Evolutionary conservation across 2,113 vertebrate species (phyloP).

Genomic region (Nestor notabilis): DNA sequence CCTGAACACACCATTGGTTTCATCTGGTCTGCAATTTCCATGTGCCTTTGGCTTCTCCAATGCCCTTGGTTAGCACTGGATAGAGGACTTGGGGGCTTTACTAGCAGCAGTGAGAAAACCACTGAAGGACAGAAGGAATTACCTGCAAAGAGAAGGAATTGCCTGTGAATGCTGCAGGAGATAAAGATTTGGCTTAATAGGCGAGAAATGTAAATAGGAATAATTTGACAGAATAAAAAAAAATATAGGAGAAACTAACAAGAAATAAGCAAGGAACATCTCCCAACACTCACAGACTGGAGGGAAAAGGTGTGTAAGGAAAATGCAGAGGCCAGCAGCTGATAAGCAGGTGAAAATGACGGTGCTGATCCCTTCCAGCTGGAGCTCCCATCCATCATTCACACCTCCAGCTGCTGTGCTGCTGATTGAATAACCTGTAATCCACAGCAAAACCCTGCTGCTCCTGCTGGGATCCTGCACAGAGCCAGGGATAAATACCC

Average conservation of each 20-base stretch:
- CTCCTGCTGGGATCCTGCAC: background rate
- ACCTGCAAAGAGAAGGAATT: background rate
- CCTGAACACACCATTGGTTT: background rate
- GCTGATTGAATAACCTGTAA: background rate
- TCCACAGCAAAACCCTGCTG: background rate
- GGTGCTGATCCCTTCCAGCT: background rate
- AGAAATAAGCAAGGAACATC: background rate
- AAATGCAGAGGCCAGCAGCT: background rate
- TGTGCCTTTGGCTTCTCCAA: background rate
- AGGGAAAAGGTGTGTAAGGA: background rate
- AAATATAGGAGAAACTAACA: background rate
- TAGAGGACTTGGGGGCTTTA: background rate
- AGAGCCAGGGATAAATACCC: background rate
- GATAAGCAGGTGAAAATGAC: constrained; percentile 3
- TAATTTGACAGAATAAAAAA: background rate
- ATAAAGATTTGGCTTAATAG: background rate
- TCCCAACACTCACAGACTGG: background rate
- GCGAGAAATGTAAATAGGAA: background rate
- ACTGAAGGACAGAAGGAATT: background rate
- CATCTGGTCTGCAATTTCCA: constrained; percentile 1
- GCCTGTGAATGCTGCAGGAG: background rate
- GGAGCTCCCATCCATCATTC: background rate
- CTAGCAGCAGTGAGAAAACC: background rate
- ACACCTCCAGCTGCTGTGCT: background rate
- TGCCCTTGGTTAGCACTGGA: background rate